Evolutionary conservation across 2,113 vertebrate genomes (phyloP).

Genomic region (Speoplatyrhinus poulsoni): DNA sequence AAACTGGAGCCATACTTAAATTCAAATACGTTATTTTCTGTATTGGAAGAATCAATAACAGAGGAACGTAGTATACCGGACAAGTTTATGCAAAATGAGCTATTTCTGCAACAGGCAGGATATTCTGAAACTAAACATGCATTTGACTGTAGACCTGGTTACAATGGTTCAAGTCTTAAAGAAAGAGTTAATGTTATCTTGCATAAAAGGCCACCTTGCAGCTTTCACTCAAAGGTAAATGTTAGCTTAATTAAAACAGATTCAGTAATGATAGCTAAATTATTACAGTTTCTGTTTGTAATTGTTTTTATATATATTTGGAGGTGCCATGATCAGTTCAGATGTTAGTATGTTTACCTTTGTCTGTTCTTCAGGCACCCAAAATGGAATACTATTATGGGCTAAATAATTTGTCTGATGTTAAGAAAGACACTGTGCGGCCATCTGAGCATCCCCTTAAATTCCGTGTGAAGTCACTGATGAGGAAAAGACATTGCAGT

Average conservation of each 20-base stretch:
- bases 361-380: not conserved
- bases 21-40: not conserved
- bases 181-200: conserved; percentile 55
- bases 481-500: conserved; percentile 11
- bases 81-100: not conserved
- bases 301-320: no score
- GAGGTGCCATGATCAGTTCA: no score
- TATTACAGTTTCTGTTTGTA: no score
- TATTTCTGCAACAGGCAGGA: not conserved
- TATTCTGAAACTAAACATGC: not conserved
- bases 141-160: not conserved
- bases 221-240: conserved; percentile 41
- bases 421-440: not conserved
- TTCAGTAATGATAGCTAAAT: not conserved
- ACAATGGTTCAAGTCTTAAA: conserved; percentile 24
- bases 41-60: not conserved
- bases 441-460: conserved; percentile 55
- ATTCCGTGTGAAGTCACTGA: conserved; percentile 44
- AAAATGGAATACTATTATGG: not conserved
- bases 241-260: not conserved
- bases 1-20: not conserved
- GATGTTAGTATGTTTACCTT: not conserved
- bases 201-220: conserved; percentile 1
- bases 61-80: not conserved
- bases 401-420: not conserved